Base-by-base conservation (phyloP, 2,797 vertebrate species). In the Podargus strigoides region DNA sequence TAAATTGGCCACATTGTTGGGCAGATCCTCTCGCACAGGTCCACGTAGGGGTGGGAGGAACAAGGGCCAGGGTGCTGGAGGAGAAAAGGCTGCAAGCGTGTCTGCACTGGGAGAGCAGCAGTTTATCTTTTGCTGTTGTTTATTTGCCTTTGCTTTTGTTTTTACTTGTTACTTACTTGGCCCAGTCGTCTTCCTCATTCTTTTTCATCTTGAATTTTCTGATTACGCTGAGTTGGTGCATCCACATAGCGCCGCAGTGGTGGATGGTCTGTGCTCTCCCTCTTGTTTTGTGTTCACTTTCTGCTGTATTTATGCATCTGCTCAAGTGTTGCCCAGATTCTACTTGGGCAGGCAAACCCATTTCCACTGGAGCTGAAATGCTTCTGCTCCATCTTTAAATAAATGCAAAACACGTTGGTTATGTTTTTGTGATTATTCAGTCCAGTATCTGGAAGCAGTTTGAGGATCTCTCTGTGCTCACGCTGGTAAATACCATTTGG, bases 181-280 rank as follows among this genome's bases (percentile, higher is more conserved):
- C 87, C 34, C 34, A 5, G 12, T 79, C 1, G 0, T 32, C 72
- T 76, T 62, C 87, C 62, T 69, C 63, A 5, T 87, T 68, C 77
- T 39, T 87, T 68, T 37, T 55, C 77, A 30, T 68, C 56, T 58
- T 17, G 56, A 19, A 14, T 66, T 83, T 93, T 56, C 53, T 64
- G 17, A n/a, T 46, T 22, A 4, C 0, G 0, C 22, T 63, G 42
- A 8, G 41, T 70, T 17, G 28, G 60, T 52, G 58, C 34, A 34
- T 55, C 63, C 63, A 2, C 9, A 1, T 64, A 30, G 53, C 0
- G 2, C 56, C 0, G 0, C 12, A 3, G 34, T 16, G 30, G 6
- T 1, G 6, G 3, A 27, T 50, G 73, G 36, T 44, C 78, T 26
- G 56, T 22, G 81, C 81, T 74, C 70, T 68, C 60, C 88, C 49